phyloP scores from a whole-genome alignment of 2,797 vertebrate genomes.

The Peromyscus aztecus region DNA sequence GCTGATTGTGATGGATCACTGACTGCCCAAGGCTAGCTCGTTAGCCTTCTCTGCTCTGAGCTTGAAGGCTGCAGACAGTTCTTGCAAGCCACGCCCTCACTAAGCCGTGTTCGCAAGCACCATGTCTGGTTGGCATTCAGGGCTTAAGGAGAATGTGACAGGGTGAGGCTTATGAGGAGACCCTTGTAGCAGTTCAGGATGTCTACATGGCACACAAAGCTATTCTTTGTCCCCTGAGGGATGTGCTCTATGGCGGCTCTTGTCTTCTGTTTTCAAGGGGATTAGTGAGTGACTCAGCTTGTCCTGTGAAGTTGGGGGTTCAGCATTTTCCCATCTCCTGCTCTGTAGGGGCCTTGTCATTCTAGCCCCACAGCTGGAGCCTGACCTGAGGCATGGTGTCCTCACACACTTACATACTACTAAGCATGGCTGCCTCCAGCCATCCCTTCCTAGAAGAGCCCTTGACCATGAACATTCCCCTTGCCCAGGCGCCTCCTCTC shows the following conservation, averaged over 20 bases:
- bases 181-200: background rate
- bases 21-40: background rate
- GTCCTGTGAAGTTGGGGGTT: background rate
- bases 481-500: accelerated
- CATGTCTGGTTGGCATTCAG: no score
- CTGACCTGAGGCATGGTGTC: background rate
- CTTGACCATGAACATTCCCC: accelerated
- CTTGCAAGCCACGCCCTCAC: accelerated
- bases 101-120: background rate
- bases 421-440: background rate
- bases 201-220: background rate
- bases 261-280: background rate
- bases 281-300: background rate
- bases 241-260: background rate
- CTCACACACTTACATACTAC: no score
- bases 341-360: background rate
- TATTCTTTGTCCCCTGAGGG: background rate
- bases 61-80: background rate
- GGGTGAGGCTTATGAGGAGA: background rate
- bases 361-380: background rate
- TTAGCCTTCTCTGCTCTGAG: accelerated
- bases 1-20: accelerated
- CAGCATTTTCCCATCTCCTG: background rate
- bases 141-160: background rate
- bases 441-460: background rate